Conservation (phyloP, 2,113 vertebrate species). For the Emydura subglobosa region DNA sequence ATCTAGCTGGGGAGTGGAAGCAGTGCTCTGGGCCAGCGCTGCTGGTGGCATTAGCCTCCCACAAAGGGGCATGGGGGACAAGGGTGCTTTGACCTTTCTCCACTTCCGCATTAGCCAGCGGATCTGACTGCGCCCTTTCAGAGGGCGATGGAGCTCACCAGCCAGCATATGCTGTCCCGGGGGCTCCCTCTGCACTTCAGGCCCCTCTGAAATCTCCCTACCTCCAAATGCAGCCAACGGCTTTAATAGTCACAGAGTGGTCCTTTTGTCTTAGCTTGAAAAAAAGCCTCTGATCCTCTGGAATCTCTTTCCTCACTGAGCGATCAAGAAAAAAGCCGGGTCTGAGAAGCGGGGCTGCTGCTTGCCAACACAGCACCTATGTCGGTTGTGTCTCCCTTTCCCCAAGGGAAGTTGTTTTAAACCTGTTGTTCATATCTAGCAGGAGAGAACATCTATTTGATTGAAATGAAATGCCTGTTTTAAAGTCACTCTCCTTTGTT, state of each 20-base stretch:
- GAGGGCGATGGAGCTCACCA: not conserved
- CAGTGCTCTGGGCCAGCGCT: not conserved
- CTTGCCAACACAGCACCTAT: fast-evolving
- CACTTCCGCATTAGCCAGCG: not conserved
- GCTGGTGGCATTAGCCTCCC: not conserved
- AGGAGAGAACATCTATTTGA: fast-evolving
- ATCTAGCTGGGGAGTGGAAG: not conserved
- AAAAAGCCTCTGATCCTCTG: not conserved
- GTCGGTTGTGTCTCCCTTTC: not conserved
- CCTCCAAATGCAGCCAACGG: not conserved
- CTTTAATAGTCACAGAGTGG: not conserved
- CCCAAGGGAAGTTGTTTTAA: not conserved
- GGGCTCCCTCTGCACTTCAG: not conserved
- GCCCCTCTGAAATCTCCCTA: not conserved
- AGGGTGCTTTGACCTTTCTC: not conserved
- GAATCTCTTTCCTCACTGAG: not conserved
- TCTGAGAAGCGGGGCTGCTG: not conserved
- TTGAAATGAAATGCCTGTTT: not conserved
- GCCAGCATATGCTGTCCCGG: not conserved
- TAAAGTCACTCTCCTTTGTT: not conserved
- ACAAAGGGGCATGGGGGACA: not conserved
- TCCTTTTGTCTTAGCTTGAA: not conserved
- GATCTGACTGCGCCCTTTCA: not conserved
- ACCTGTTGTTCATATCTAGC: not conserved
- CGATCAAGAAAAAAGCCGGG: not conserved